Percentiles rank a stretch among this genome's conserved stretches.
phyloP scores from a whole-genome alignment of 2,797 vertebrate species.

The Artibeus lituratus region DNA sequence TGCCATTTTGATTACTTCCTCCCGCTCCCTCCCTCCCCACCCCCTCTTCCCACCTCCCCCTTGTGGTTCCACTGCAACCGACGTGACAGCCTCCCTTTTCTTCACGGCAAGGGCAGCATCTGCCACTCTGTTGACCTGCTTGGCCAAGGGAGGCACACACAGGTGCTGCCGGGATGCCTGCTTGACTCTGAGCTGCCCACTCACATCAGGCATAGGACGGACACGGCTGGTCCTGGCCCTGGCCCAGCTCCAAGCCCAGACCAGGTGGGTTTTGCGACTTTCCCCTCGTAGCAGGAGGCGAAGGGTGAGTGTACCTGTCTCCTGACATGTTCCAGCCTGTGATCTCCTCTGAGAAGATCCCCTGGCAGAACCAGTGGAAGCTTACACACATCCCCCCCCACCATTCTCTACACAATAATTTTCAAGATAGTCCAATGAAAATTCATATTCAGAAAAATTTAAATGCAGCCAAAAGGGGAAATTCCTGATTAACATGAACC shows the following conservation, averaged over 20 bases:
- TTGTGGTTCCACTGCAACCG: background rate
- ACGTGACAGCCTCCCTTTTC: background rate
- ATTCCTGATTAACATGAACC: background rate
- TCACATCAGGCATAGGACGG: background rate
- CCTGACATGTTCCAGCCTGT: background rate
- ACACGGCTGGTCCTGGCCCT: no score
- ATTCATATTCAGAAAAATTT: background rate
- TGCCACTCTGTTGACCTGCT: background rate
- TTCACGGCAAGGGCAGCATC: background rate
- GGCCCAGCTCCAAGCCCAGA: background rate
- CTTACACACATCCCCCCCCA: background rate
- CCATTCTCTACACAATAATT: background rate
- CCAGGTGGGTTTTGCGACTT: background rate
- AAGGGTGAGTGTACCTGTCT: background rate
- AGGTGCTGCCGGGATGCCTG: background rate
- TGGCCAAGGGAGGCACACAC: background rate
- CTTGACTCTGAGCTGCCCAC: background rate
- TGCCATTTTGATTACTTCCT: background rate
- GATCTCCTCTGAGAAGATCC: background rate
- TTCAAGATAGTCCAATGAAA: background rate
- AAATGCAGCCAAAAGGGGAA: background rate
- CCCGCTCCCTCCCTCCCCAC: fast-evolving
- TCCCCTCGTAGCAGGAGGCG: background rate
- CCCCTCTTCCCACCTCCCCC: background rate
- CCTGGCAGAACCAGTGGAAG: background rate